Evolutionary conservation across 2,888 invertebrate genomes (phyloP).

Genomic region (Aspidiotus destructor): DNA sequence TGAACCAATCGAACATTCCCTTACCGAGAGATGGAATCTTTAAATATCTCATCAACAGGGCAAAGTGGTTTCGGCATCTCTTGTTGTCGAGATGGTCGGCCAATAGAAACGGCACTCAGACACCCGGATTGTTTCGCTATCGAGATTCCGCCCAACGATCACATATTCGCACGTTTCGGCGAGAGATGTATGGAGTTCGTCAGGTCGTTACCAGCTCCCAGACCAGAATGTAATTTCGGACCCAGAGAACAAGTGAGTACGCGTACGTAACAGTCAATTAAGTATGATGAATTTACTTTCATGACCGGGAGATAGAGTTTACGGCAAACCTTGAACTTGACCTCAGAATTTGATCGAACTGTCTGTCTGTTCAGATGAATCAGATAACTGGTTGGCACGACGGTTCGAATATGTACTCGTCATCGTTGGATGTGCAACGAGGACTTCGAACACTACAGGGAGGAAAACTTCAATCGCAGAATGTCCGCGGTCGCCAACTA

Average conservation of each 20-base stretch:
- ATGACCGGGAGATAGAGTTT: not conserved
- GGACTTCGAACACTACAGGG: constrained; percentile 51
- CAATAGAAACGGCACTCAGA: constrained; percentile 38
- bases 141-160: constrained; percentile 42
- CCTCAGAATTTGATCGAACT: too few relatives aligned
- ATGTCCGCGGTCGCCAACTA: constrained; percentile 56
- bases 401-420: constrained; percentile 65
- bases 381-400: constrained; percentile 65
- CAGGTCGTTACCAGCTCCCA: constrained; percentile 43
- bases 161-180: constrained; percentile 42
- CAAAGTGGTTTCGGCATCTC: constrained; percentile 41
- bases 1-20: not conserved
- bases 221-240: constrained; percentile 45
- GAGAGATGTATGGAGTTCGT: constrained; percentile 46
- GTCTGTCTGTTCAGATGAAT: constrained; percentile 50
- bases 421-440: constrained; percentile 49
- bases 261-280: not conserved
- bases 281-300: too few relatives aligned
- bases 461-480: constrained; percentile 55
- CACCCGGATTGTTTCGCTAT: constrained; percentile 43
- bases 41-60: constrained; percentile 34
- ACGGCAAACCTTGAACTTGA: not conserved
- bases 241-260: constrained; percentile 43
- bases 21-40: constrained; percentile 8
- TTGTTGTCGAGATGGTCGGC: constrained; percentile 41